Evolutionary conservation across 2,888 invertebrate genomes (phyloP), one percentile per base, ranked within the genome.

Genomic region (Acrocera orbiculus): DNA sequence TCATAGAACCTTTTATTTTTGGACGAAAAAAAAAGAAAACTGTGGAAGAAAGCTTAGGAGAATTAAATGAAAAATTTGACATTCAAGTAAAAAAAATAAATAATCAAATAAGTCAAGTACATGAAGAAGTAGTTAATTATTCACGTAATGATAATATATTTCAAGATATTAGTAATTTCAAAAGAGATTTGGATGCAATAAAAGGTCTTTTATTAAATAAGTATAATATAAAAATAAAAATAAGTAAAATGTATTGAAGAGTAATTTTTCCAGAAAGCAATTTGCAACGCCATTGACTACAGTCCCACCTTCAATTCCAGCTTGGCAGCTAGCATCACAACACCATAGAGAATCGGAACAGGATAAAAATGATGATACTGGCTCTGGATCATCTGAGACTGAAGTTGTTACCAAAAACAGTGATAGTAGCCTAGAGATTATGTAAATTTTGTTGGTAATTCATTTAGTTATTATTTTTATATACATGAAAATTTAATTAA

Each of bases 331-430:
- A 38, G 71, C 50, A 16, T 46, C 53, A 3, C 38, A 39, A 26
- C 48, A 45, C 14, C 51, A 65, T 60, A 41, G 38, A 27, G 46
- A 48, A 26, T 53, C 53, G 36, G 58, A 59, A 35, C 62, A 59
- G 34, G 59, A 59, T 27, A 64, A 62, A 35, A 63, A 65, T 39
- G 65, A 66, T 43, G 68, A 69, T 39, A 66, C 66, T 15, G 76
- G 76, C 1, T 71, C 71, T 10, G 70, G 71, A 44, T 71, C 70
- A 22, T 76, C 76, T 34, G 76, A 77, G 53, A 76, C 74, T 1
- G 78, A 78, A 46, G 75, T 75, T 44, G 73, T 71, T 14, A 73
- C 76, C 24, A 76, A 77, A 58, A 77, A 74, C 44, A 77, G 77
- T 49, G 77, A 77, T 53, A 75, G 75, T 58, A 76, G 76, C 51